phyloP scores from a whole-genome alignment of 2,797 vertebrate genomes.

The Bryconaethiops microstoma region DNA sequence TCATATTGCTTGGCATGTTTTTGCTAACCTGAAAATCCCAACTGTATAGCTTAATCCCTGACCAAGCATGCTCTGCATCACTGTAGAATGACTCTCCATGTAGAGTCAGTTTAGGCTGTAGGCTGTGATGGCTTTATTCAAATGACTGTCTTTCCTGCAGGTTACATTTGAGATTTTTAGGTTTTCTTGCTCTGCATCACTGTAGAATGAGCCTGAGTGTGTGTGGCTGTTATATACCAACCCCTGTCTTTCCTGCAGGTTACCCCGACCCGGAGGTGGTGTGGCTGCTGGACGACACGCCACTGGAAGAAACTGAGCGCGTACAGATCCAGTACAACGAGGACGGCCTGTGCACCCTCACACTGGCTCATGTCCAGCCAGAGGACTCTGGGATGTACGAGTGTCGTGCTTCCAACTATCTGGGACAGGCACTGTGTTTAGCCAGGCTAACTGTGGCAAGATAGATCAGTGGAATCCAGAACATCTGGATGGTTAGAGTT shows the following conservation, averaged over 20 bases:
- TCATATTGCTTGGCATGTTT: no score
- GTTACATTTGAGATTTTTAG: no score
- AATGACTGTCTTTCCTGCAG: no score
- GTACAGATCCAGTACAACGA: conserved; percentile 64
- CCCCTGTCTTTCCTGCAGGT: conserved; percentile 61
- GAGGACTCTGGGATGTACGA: conserved; percentile 77
- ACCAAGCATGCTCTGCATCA: no score
- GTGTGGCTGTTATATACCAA: background rate
- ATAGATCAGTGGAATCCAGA: conserved; percentile 16
- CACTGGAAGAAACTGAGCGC: conserved; percentile 61
- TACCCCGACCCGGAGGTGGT: conserved; percentile 78
- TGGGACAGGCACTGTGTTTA: conserved; percentile 70
- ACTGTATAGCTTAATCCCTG: no score
- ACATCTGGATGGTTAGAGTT: background rate
- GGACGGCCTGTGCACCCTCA: conserved; percentile 75
- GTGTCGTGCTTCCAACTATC: conserved; percentile 72
- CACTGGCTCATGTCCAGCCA: conserved; percentile 64
- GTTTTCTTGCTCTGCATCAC: no score
- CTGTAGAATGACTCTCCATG: no score
- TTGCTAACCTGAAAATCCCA: no score
- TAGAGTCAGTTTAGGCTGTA: no score
- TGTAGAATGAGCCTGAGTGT: background rate
- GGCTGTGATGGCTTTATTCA: no score
- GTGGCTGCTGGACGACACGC: conserved; percentile 73
- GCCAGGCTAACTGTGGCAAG: conserved; percentile 63